phyloP scores from a whole-genome alignment of 2,113 vertebrate genomes.

The Danionella cerebrum region DNA sequence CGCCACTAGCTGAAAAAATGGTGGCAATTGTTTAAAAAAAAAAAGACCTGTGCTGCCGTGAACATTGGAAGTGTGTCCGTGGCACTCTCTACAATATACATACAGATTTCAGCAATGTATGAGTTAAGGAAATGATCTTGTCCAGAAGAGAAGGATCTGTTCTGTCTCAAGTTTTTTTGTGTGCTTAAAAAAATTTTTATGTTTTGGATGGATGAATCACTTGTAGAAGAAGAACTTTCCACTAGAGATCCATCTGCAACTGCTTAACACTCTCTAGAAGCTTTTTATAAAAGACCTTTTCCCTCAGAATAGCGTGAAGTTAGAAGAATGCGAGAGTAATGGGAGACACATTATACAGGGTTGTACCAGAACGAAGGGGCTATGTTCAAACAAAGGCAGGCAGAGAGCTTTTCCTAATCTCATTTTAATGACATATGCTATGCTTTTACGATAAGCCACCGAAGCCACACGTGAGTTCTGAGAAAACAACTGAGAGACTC shows the following conservation, averaged over 20 bases:
- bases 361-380: constrained; percentile 17
- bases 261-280: background rate
- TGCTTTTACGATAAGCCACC: background rate
- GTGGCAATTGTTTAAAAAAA: too few relatives aligned
- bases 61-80: too few relatives aligned
- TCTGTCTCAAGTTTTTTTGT: too few relatives aligned
- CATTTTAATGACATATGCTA: constrained; percentile 29
- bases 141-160: too few relatives aligned
- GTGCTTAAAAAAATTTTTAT: background rate
- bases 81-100: too few relatives aligned
- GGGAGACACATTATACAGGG: constrained; percentile 11
- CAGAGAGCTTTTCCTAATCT: constrained; percentile 13
- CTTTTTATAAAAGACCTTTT: background rate
- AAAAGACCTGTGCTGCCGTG: too few relatives aligned
- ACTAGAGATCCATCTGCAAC: background rate
- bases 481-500: background rate
- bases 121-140: too few relatives aligned
- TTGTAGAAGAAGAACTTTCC: background rate
- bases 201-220: background rate
- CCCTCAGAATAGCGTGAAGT: constrained; percentile 25
- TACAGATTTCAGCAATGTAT: too few relatives aligned
- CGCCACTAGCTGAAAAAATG: too few relatives aligned
- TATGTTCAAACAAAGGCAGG: constrained; percentile 4
- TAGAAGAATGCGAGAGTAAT: constrained; percentile 32
- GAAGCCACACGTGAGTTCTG: background rate